phyloP scores from a whole-genome alignment of 2,113 vertebrate species.

The Petroica traversi region DNA sequence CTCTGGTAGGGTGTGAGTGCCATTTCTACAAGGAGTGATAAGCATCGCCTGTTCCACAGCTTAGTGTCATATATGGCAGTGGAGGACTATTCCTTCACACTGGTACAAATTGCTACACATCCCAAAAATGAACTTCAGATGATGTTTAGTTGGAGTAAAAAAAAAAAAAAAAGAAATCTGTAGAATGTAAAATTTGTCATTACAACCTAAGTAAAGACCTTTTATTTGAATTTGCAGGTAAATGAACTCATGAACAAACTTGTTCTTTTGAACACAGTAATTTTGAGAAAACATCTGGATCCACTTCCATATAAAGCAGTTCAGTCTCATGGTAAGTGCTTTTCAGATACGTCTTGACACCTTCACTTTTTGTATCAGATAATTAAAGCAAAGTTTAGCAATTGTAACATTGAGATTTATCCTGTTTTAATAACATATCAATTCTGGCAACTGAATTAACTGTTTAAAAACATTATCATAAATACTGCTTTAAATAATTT shows the following conservation, averaged over 20 bases:
- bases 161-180: no score
- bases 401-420: neutral
- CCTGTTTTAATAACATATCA: neutral
- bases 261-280: slow-evolving; percentile 82
- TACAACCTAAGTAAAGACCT: neutral
- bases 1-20: neutral
- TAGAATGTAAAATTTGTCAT: neutral
- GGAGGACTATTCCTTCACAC: neutral
- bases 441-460: neutral
- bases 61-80: neutral
- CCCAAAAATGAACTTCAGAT: neutral
- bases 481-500: neutral
- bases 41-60: neutral
- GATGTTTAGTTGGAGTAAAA: neutral
- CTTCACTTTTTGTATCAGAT: neutral
- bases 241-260: slow-evolving; percentile 85
- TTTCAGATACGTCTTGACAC: neutral
- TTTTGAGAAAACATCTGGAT: slow-evolving; percentile 85
- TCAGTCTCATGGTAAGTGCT: slow-evolving; percentile 86
- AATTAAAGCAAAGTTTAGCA: neutral
- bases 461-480: neutral
- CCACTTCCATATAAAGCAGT: slow-evolving; percentile 82
- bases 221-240: slow-evolving; percentile 73
- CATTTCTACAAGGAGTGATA: neutral
- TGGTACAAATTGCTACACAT: neutral